These are phyloP conservation scores for Agrotis exclamationis DNA, from an alignment of 2,888 invertebrate species.

Conservation along the genomic window DNA sequence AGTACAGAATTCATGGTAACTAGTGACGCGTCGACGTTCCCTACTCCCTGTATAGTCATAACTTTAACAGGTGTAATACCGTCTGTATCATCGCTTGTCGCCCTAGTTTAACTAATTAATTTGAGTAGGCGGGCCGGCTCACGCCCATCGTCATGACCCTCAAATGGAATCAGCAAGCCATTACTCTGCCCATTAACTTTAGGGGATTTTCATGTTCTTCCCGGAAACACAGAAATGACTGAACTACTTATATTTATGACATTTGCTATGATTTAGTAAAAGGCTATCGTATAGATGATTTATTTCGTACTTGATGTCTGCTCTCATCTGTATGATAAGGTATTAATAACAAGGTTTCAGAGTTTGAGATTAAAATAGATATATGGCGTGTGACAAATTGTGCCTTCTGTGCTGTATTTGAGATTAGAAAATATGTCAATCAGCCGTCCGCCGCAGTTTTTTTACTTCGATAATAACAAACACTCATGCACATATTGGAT, in stretches of 20 bases:
- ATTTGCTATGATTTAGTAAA: slow-evolving; percentile 18
- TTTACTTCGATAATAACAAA: not conserved
- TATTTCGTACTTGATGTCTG: slow-evolving; percentile 23
- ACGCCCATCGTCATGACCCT: slow-evolving; percentile 71
- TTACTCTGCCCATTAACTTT: slow-evolving; percentile 64
- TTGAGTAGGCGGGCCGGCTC: slow-evolving; percentile 76
- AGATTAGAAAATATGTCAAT: not conserved
- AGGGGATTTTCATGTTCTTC: slow-evolving; percentile 38
- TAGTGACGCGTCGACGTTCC: too few species aligned
- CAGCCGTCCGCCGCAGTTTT: not conserved
- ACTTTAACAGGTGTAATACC: slow-evolving; percentile 46
- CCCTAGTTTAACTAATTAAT: slow-evolving; percentile 82
- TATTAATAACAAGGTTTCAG: slow-evolving; percentile 14
- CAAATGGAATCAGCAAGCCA: slow-evolving; percentile 72
- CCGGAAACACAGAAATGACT: slow-evolving; percentile 19
- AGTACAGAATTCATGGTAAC: too few species aligned
- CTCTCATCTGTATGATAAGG: slow-evolving; percentile 38
- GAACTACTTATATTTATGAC: slow-evolving; percentile 29
- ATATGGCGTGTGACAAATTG: not conserved
- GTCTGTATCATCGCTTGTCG: slow-evolving; percentile 53
- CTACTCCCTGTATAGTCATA: slow-evolving; percentile 6
- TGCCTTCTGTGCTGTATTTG: not conserved
- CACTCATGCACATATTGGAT: not conserved
- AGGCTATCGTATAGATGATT: slow-evolving; percentile 11
- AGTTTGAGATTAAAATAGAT: slow-evolving; percentile 2